Evolutionary conservation across 2,888 invertebrate species (phyloP).

Genomic region (Tupiocoris notatus): DNA sequence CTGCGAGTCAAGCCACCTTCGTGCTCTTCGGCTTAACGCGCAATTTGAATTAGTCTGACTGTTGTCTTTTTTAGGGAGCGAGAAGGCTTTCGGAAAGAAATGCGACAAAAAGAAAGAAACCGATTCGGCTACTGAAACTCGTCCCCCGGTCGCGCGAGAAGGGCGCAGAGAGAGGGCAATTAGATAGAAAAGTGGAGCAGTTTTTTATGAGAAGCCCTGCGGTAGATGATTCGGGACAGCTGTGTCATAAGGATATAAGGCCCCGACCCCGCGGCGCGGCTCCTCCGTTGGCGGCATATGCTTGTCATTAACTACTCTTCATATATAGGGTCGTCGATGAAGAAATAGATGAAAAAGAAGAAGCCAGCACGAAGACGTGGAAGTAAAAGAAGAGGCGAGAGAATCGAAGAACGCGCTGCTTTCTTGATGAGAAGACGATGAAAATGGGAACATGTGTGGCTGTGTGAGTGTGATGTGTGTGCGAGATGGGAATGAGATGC

Average conservation of each 20-base stretch:
- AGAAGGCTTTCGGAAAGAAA: too few relatives aligned
- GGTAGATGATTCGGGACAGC: constrained; percentile 46
- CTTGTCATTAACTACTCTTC: constrained; percentile 45
- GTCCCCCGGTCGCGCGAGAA: background rate
- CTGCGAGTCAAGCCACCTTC: too few relatives aligned
- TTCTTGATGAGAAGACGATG: background rate
- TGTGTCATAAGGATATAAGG: constrained; percentile 45
- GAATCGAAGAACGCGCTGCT: background rate
- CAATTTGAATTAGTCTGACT: too few relatives aligned
- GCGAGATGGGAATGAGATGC: background rate
- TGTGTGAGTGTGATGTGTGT: too few relatives aligned
- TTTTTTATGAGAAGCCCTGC: constrained; percentile 41
- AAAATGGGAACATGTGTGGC: background rate
- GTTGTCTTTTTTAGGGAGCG: too few relatives aligned
- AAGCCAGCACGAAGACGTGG: background rate
- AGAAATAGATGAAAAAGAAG: constrained; percentile 29
- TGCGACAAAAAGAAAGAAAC: constrained; percentile 19
- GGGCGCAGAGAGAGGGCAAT: constrained; percentile 39
- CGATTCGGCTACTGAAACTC: constrained; percentile 21
- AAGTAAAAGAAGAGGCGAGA: background rate
- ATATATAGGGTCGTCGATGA: background rate
- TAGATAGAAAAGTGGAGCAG: constrained; percentile 43
- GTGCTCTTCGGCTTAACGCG: too few relatives aligned
- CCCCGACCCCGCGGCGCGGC: background rate
- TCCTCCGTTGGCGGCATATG: constrained; percentile 42